Evolutionary conservation across 2,797 vertebrate genomes (phyloP).

Genomic region (Lagorchestes hirsutus): DNA sequence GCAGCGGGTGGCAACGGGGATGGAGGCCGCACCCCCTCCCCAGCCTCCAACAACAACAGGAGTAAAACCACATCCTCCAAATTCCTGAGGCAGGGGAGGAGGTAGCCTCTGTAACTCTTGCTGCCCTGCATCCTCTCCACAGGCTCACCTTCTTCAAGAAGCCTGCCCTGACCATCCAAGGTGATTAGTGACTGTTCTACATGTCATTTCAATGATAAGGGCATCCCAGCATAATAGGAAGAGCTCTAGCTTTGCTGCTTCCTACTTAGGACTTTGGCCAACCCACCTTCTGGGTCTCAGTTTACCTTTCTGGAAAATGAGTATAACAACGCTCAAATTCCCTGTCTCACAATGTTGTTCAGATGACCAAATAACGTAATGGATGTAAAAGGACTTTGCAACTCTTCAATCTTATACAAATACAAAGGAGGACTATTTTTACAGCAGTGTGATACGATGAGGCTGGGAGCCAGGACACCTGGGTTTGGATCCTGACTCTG

Average conservation of each 20-base stretch:
- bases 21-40: constrained; percentile 4
- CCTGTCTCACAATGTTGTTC: background rate
- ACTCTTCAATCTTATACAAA: background rate
- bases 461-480: background rate
- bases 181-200: background rate
- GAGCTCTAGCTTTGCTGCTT: background rate
- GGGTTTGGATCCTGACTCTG: background rate
- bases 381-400: background rate
- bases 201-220: background rate
- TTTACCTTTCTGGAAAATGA: background rate
- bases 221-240: background rate
- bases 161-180: background rate
- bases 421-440: background rate
- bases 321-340: background rate
- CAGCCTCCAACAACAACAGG: constrained; percentile 9
- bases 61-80: background rate
- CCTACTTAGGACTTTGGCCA: background rate
- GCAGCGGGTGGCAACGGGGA: background rate
- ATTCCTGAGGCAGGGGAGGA: background rate
- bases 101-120: background rate
- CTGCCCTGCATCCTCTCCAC: background rate
- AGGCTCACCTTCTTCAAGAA: background rate
- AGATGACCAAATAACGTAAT: background rate
- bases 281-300: background rate
- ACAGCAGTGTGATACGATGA: background rate